These are phyloP conservation scores for Ctenodactylus gundi DNA, from an alignment of 2,113 vertebrate genomes.

Conservation along the genomic window DNA sequence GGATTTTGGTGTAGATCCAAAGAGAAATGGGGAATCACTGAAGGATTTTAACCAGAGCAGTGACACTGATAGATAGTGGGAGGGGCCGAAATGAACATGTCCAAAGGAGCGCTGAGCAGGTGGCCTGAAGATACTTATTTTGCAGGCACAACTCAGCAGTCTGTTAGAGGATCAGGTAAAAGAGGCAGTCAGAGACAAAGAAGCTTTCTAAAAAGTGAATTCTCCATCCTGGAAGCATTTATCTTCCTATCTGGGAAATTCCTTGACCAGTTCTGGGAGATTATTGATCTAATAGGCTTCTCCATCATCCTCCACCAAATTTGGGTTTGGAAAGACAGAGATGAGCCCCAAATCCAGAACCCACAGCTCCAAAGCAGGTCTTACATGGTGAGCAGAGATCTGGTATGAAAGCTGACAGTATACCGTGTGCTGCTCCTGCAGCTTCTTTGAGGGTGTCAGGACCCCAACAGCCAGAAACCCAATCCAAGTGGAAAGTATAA, in stretches of 20 bases:
- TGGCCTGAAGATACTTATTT: background rate
- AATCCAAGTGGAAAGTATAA: background rate
- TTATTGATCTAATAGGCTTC: background rate
- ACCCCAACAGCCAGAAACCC: background rate
- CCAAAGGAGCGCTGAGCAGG: background rate
- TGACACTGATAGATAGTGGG: background rate
- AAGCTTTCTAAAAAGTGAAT: background rate
- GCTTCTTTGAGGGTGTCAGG: background rate
- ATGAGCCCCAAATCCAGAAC: background rate
- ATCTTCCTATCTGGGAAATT: background rate
- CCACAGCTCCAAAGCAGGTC: background rate
- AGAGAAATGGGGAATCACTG: background rate
- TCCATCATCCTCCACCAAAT: background rate
- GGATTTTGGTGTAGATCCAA: background rate
- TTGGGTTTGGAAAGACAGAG: background rate
- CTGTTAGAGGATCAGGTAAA: background rate
- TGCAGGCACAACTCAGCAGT: background rate
- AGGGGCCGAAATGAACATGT: background rate
- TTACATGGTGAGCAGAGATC: background rate
- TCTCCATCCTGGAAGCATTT: background rate
- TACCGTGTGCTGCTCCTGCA: background rate
- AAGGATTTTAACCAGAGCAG: conserved; percentile 8
- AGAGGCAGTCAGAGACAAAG: background rate
- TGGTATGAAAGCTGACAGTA: background rate
- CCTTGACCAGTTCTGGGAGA: background rate